Conservation (phyloP, 2,888 invertebrate species). For the Acholoe squamosa region DNA sequence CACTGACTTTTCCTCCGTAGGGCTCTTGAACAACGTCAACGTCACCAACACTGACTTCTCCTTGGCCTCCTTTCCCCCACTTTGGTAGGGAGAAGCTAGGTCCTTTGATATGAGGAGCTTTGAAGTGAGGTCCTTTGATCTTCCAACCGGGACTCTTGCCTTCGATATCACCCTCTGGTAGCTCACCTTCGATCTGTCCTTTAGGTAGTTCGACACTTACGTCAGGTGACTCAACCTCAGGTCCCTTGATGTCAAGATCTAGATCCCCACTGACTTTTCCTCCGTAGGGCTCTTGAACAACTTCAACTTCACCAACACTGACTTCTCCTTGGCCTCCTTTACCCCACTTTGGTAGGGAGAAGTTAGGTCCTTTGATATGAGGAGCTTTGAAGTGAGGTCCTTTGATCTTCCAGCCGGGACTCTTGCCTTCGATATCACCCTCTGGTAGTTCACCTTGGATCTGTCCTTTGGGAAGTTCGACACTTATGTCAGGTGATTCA, state of each 20-base stretch:
- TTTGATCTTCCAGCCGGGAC: constrained; percentile 45
- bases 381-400: constrained; percentile 47
- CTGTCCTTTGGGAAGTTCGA: neutral
- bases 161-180: constrained; percentile 6
- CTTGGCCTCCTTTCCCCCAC: constrained; percentile 17
- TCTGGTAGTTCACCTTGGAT: constrained; percentile 55
- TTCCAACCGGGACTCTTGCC: constrained; percentile 22
- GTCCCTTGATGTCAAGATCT: constrained; percentile 17
- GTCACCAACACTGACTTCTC: constrained; percentile 59
- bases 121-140: constrained; percentile 35
- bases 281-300: constrained; percentile 49
- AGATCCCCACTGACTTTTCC: constrained; percentile 26
- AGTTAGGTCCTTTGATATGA: neutral
- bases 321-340: constrained; percentile 54
- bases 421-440: neutral
- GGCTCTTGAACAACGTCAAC: constrained; percentile 45
- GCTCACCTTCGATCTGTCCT: constrained; percentile 20
- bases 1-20: constrained; percentile 6
- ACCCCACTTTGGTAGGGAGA: constrained; percentile 31
- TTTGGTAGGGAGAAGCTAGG: constrained; percentile 48
- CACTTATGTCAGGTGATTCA: neutral
- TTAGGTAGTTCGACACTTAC: neutral
- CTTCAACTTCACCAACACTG: constrained; percentile 52
- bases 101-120: constrained; percentile 9
- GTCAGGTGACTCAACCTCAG: constrained; percentile 9